Evolutionary conservation across 2,113 vertebrate genomes (phyloP).

Genomic region (Cynoglossus semilaevis): DNA sequence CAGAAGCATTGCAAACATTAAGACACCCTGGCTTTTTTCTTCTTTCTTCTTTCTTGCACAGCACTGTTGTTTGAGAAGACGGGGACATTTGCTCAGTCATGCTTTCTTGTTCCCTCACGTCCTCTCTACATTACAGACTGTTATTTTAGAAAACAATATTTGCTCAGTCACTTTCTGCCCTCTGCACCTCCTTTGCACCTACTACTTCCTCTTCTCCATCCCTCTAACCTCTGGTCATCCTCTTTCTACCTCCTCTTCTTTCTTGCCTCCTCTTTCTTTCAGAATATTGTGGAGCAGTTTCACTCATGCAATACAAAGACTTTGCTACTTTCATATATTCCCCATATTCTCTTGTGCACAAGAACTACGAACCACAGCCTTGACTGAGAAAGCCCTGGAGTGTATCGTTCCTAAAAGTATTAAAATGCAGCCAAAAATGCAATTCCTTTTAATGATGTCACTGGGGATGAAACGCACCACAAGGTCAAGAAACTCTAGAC

Average conservation of each 20-base stretch:
- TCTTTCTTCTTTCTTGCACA: conserved; percentile 34
- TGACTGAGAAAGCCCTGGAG: background rate
- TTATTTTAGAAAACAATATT: conserved; percentile 54
- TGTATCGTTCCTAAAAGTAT: conserved; percentile 15
- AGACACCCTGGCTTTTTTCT: conserved; percentile 14
- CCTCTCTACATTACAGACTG: conserved; percentile 41
- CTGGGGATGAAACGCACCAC: conserved; percentile 6
- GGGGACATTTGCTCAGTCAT: conserved; percentile 57
- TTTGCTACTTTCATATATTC: conserved; percentile 7
- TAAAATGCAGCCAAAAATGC: conserved; percentile 31
- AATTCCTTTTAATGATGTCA: conserved; percentile 33
- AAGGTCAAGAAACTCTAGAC: conserved; percentile 33
- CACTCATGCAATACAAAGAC: conserved; percentile 15
- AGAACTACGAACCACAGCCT: conserved; percentile 22
- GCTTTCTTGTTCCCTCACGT: conserved; percentile 38
- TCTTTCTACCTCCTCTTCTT: conserved; percentile 25
- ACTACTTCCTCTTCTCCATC: background rate
- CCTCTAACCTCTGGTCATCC: conserved; percentile 13
- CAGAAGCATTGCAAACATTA: conserved; percentile 41
- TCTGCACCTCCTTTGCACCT: too few species aligned
- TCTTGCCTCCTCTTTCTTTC: conserved; percentile 6
- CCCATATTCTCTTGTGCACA: conserved; percentile 23
- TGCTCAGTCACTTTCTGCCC: conserved; percentile 48
- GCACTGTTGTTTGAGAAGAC: conserved; percentile 43
- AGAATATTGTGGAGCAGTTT: conserved; percentile 34